These are phyloP conservation scores for Stenodera caucasica DNA, from an alignment of 2,888 invertebrate genomes.

Conservation along the genomic window DNA sequence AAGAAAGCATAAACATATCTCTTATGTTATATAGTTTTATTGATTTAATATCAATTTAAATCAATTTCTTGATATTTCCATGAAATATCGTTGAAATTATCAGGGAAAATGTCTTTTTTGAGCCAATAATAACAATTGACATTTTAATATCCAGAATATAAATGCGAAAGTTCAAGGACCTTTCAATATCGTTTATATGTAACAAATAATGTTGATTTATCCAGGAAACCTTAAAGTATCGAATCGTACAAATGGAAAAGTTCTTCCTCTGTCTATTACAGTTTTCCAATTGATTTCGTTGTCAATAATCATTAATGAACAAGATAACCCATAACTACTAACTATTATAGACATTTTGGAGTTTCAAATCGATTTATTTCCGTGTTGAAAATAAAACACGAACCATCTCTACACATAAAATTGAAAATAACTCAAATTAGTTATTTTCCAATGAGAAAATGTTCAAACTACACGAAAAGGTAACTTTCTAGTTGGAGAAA, in stretches of 20 bases:
- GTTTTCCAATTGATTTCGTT: background rate
- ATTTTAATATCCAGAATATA: background rate
- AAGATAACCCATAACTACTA: background rate
- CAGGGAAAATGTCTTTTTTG: background rate
- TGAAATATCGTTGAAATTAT: background rate
- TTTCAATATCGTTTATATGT: background rate
- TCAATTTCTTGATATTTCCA: background rate
- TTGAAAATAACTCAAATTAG: too few relatives aligned
- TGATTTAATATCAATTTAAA: background rate
- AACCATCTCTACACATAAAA: too few relatives aligned
- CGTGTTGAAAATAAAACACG: too few relatives aligned
- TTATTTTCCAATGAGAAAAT: too few relatives aligned
- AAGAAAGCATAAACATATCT: constrained; percentile 19
- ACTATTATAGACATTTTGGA: too few relatives aligned
- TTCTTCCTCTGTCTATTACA: background rate
- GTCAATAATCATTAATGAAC: background rate
- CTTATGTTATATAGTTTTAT: background rate
- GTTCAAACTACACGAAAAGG: too few relatives aligned
- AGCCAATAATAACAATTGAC: background rate
- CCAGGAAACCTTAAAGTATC: background rate
- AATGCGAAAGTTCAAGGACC: constrained; percentile 4
- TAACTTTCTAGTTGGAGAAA: too few relatives aligned
- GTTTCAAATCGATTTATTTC: too few relatives aligned
- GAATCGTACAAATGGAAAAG: too few relatives aligned
- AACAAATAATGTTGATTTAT: background rate